phyloP scores from a whole-genome alignment of 2,888 invertebrate species.

The Cremastinae sp. region DNA sequence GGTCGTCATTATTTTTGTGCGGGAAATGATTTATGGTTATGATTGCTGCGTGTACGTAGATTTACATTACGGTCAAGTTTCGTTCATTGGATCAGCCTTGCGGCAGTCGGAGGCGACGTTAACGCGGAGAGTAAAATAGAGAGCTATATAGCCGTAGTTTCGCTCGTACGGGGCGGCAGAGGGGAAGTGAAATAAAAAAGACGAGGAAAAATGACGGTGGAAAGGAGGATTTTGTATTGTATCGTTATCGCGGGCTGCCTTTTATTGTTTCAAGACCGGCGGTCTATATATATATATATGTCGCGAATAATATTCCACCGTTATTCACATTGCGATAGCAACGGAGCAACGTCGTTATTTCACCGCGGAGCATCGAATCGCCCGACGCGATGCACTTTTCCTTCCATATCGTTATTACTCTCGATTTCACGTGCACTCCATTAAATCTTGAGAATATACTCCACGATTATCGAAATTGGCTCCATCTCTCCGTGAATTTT shows the following conservation, averaged over 20 bases:
- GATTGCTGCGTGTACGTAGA: slow-evolving; percentile 38
- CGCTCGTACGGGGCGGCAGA: neutral
- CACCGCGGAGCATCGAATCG: slow-evolving; percentile 29
- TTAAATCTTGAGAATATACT: no score
- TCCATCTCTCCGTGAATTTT: no score
- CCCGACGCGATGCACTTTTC: slow-evolving; percentile 1
- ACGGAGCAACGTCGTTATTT: slow-evolving; percentile 9
- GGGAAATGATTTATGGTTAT: slow-evolving; percentile 7
- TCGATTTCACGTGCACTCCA: no score
- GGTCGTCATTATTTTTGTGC: no score
- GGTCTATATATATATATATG: neutral
- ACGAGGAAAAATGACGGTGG: no score
- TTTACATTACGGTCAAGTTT: slow-evolving; percentile 58
- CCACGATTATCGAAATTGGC: no score
- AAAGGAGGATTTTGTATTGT: slow-evolving; percentile 44
- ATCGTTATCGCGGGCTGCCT: slow-evolving; percentile 51
- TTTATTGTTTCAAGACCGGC: slow-evolving; percentile 53
- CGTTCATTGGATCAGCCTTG: slow-evolving; percentile 64
- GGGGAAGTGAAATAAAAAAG: slow-evolving; percentile 14
- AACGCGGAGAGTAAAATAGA: slow-evolving; percentile 3
- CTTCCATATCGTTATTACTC: no score
- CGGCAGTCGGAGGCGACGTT: slow-evolving; percentile 36
- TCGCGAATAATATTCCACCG: slow-evolving; percentile 27
- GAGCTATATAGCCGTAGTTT: neutral
- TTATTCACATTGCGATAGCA: slow-evolving; percentile 33